Evolutionary conservation across 2,113 vertebrate genomes (phyloP).

Genomic region (Apodemus sylvaticus): DNA sequence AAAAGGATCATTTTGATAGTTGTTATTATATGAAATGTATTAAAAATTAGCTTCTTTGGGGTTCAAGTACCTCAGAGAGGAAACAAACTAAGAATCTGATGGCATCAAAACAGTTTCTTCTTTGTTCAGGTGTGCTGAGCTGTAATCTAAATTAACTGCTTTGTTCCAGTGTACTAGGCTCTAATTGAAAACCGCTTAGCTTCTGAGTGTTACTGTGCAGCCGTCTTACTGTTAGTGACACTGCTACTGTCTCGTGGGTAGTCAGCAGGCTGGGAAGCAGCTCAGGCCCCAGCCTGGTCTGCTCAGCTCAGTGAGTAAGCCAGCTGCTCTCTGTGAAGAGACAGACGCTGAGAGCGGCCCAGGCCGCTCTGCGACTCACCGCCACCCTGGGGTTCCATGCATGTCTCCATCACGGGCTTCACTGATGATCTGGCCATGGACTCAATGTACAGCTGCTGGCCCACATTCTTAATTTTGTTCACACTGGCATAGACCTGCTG

Average conservation of each 20-base stretch:
- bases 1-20: background rate
- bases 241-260: accelerated
- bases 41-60: background rate
- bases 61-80: background rate
- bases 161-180: no score
- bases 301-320: background rate
- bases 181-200: no score
- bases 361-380: constrained; percentile 57
- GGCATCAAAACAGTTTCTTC: background rate
- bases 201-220: no score
- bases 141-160: background rate
- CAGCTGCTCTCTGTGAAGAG: no score
- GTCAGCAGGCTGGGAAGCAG: background rate
- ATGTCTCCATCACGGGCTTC: background rate
- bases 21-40: background rate
- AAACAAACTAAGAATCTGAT: no score
- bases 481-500: constrained; percentile 91
- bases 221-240: no score
- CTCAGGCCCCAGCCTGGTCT: accelerated
- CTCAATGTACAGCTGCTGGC: constrained; percentile 87
- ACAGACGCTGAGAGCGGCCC: accelerated
- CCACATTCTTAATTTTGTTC: constrained; percentile 89
- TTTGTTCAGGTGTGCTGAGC: background rate
- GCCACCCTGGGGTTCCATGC: constrained; percentile 41
- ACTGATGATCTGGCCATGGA: constrained; percentile 82